Base-by-base conservation (phyloP, 2,797 vertebrate genomes). In the Catamblyrhynchus diadema region DNA sequence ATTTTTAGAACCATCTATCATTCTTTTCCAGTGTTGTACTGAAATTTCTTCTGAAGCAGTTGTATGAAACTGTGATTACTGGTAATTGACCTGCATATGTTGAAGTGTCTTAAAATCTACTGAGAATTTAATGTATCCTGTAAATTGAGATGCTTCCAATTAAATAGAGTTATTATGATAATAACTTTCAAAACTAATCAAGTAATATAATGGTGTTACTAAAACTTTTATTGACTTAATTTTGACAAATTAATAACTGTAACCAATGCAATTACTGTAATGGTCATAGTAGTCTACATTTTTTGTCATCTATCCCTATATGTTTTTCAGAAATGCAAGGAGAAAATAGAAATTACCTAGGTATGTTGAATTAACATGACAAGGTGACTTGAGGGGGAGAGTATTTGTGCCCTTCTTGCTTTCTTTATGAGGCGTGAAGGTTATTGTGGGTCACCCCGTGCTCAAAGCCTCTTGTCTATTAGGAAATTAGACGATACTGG, bases 111-210 rank as follows among this genome's bases (percentile, higher is more conserved):
- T 95, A 95, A 96, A 91, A 96, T 93, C 80, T 93, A 84, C 96
- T 78, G 66, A 96, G 96, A 96, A 95, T 97, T 98, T 97, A 97
- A 96, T 97, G 94, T 97, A 97, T 96, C 95, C 96, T 97, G 95
- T 96, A 98, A 97, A 98, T 96, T 96, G 96, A 98, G 97, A 98
- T 96, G 84, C 83, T 96, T 98, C 96, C 95, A 97, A 97, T 97
- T 97, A 97, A 97, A 93, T 96, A 50, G 60, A 92, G 93, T 97
- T 97, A 93, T 97, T 95, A 94, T 80, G 94, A 97, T 97, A 97
- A 97, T 96, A 79, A 91, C 94, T 97, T 97, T 97, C 94, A 96
- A 97, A 98, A 97, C 94, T 95, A 97, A 97, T 97, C 94, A 97
- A 96, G 90, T 96, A 96, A 95, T 96, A 96, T 92, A 92, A 96